phyloP scores from a whole-genome alignment of 2,888 invertebrate genomes.

The Minunthozetes semirufus region DNA sequence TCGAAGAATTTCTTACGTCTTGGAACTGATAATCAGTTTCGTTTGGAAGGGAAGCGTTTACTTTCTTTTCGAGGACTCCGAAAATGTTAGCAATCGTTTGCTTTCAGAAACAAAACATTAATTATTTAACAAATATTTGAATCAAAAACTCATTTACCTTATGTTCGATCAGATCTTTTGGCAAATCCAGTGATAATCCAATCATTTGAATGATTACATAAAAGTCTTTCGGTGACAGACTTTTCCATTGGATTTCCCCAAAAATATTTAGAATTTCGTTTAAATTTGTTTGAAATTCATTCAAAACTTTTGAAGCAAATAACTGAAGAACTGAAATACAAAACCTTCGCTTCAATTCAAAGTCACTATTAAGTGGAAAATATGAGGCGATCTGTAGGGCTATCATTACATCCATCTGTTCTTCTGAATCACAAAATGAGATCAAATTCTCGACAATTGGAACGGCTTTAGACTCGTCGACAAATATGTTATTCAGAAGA shows the following conservation, averaged over 20 bases:
- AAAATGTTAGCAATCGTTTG: neutral
- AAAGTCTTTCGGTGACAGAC: neutral
- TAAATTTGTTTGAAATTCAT: neutral
- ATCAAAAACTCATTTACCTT: neutral
- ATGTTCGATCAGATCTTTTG: neutral
- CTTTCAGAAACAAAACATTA: neutral
- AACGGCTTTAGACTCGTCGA: neutral
- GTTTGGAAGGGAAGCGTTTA: neutral
- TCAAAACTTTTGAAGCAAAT: neutral
- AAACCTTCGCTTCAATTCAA: neutral
- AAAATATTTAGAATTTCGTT: neutral
- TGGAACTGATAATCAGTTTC: neutral
- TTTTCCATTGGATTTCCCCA: neutral
- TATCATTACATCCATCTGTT: neutral
- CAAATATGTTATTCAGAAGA: neutral
- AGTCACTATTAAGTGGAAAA: neutral
- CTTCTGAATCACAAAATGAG: neutral
- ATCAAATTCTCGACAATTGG: neutral
- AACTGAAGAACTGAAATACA: neutral
- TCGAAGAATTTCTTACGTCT: neutral
- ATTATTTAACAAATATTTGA: slow-evolving; percentile 2
- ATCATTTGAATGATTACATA: slow-evolving; percentile 3
- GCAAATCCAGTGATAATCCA: slow-evolving; percentile 9
- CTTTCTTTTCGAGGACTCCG: neutral
- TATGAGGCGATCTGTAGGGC: neutral